Conservation (phyloP, 1,140 invertebrate species). For the Thrips palmi region DNA sequence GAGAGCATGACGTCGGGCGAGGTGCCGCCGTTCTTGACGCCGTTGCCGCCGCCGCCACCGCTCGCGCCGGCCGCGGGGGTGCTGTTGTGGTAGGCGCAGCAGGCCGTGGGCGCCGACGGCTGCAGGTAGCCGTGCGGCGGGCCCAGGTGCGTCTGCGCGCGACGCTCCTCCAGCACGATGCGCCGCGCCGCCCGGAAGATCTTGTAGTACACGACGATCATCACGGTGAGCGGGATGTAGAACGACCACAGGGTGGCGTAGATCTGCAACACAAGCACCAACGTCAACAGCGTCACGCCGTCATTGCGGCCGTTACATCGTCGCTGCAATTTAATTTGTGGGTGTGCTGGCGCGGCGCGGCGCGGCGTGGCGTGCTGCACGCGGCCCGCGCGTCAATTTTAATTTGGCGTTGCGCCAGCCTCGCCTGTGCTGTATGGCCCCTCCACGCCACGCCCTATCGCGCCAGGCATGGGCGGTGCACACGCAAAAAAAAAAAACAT, state of each 20-base stretch:
- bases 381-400: too few relatives aligned
- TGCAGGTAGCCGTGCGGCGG: slow-evolving; percentile 52
- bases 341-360: too few relatives aligned
- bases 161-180: slow-evolving; percentile 67
- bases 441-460: too few relatives aligned
- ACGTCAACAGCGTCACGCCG: too few relatives aligned
- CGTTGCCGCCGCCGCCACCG: slow-evolving; percentile 19
- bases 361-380: too few relatives aligned
- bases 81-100: slow-evolving; percentile 2
- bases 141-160: slow-evolving; percentile 67
- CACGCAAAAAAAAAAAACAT: too few relatives aligned
- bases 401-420: too few relatives aligned
- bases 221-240: slow-evolving; percentile 73
- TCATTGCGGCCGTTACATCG: too few relatives aligned
- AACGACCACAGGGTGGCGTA: slow-evolving; percentile 81
- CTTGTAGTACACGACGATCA: slow-evolving; percentile 82
- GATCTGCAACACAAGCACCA: too few relatives aligned
- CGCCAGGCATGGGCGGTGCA: too few relatives aligned
- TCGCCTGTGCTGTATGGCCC: too few relatives aligned
- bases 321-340: too few relatives aligned
- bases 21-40: slow-evolving; percentile 45
- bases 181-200: slow-evolving; percentile 70
- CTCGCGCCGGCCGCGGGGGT: slow-evolving; percentile 18
- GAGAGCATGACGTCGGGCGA: slow-evolving; percentile 38
- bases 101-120: slow-evolving; percentile 26